Conservation (phyloP, 2,888 invertebrate species). For the Brenthis hecate region DNA sequence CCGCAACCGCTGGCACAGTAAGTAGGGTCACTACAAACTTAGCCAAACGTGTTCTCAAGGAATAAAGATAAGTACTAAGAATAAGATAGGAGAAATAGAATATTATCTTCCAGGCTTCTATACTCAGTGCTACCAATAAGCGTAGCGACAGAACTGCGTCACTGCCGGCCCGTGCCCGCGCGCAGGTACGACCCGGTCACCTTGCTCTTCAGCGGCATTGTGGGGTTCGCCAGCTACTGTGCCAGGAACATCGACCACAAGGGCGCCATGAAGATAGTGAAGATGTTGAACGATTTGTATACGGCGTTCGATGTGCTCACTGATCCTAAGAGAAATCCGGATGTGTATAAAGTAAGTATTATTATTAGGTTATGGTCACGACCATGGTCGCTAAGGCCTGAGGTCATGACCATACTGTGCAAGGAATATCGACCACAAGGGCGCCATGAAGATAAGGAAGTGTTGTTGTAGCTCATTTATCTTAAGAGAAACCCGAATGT, state of each 20-base stretch:
- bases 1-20: too few relatives aligned
- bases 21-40: too few relatives aligned
- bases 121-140: constrained; percentile 97
- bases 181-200: constrained; percentile 94
- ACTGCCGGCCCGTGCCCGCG: constrained; percentile 95
- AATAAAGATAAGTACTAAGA: too few relatives aligned
- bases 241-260: constrained; percentile 94
- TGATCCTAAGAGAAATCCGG: constrained; percentile 94
- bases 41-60: too few relatives aligned
- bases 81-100: neutral
- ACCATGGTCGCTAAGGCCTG: too few relatives aligned
- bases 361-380: neutral
- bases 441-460: constrained; percentile 98
- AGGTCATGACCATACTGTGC: constrained; percentile 85
- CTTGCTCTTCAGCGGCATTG: constrained; percentile 94
- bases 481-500: constrained; percentile 96
- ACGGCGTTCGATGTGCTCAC: constrained; percentile 96
- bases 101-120: constrained; percentile 85
- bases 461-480: constrained; percentile 94
- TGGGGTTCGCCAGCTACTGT: constrained; percentile 95
- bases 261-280: constrained; percentile 97
- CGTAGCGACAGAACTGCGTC: constrained; percentile 96
- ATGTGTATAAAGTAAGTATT: constrained; percentile 93
- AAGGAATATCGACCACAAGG: constrained; percentile 93
- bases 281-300: constrained; percentile 95